Evolutionary conservation across 2,113 vertebrate species (phyloP).

Genomic region (Chascanopsetta lugubris): DNA sequence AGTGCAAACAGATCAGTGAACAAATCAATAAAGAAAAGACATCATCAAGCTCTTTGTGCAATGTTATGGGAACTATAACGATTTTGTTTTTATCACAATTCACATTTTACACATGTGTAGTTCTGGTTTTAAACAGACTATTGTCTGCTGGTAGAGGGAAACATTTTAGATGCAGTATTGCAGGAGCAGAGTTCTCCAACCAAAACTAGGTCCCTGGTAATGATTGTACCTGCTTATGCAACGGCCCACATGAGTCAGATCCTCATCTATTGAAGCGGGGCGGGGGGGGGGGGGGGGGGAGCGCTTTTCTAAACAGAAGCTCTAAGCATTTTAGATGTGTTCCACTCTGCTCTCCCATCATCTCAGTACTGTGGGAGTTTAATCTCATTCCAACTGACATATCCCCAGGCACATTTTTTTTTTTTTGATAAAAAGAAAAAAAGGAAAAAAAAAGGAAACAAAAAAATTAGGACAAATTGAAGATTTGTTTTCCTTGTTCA

Average conservation of each 20-base stretch:
- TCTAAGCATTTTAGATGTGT: conserved; percentile 76
- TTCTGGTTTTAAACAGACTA: conserved; percentile 16
- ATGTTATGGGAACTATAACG: too few species aligned
- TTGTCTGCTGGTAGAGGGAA: conserved; percentile 6
- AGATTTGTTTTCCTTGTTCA: conserved; percentile 44
- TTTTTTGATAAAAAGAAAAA: conserved; percentile 22
- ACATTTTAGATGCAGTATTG: conserved; percentile 30
- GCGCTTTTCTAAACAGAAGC: conserved; percentile 65
- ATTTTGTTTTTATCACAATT: too few species aligned
- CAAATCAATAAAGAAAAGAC: too few species aligned
- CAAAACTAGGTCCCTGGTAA: conserved; percentile 60
- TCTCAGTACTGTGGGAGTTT: conserved; percentile 78
- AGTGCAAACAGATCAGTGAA: too few species aligned
- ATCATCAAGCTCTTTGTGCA: too few species aligned
- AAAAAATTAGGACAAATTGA: conserved; percentile 76
- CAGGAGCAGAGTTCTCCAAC: conserved; percentile 26
- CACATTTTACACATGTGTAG: too few species aligned
- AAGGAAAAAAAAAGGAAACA: conserved; percentile 60
- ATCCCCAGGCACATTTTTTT: conserved; percentile 68
- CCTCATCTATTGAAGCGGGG: conserved; percentile 70
- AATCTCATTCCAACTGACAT: conserved; percentile 80
- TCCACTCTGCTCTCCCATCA: conserved; percentile 66
- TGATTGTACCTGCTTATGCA: conserved; percentile 73
- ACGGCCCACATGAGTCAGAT: conserved; percentile 75
- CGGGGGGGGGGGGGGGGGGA: conserved; percentile 60